Conservation (phyloP, 2,888 invertebrate genomes). For the Diaperis boleti region DNA sequence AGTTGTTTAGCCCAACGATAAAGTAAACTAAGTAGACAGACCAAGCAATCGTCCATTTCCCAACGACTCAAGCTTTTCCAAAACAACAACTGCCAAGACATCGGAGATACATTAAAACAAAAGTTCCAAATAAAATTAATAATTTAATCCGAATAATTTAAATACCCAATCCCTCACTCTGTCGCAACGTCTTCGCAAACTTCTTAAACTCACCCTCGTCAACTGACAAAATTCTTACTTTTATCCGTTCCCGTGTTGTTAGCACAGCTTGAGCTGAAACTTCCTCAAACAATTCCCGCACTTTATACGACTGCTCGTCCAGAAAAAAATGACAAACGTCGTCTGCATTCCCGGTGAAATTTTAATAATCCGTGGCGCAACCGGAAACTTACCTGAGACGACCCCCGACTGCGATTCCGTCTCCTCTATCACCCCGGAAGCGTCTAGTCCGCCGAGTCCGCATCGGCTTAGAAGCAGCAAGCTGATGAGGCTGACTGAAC, state of each 20-base stretch:
- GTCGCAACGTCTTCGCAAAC: too few species aligned
- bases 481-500: conserved; percentile 69
- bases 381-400: conserved; percentile 51
- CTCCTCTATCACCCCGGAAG: conserved; percentile 45
- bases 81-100: too few species aligned
- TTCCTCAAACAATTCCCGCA: not conserved
- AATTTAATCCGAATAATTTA: too few species aligned
- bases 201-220: conserved; percentile 8
- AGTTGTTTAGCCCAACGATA: too few species aligned
- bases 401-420: conserved; percentile 51
- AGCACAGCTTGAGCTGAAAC: not conserved
- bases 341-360: not conserved
- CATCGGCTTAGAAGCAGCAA: conserved; percentile 71
- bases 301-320: too few species aligned
- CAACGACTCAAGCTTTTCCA: too few species aligned
- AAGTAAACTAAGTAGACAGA: too few species aligned
- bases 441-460: conserved; percentile 65
- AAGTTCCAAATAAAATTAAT: too few species aligned
- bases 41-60: too few species aligned
- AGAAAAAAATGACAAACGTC: not conserved
- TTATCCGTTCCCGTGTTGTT: not conserved
- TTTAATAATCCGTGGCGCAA: too few species aligned
- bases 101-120: too few species aligned
- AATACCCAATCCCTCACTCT: too few species aligned
- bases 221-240: not conserved